phyloP scores from a whole-genome alignment of 2,113 vertebrate species.

The Fregata magnificens region DNA sequence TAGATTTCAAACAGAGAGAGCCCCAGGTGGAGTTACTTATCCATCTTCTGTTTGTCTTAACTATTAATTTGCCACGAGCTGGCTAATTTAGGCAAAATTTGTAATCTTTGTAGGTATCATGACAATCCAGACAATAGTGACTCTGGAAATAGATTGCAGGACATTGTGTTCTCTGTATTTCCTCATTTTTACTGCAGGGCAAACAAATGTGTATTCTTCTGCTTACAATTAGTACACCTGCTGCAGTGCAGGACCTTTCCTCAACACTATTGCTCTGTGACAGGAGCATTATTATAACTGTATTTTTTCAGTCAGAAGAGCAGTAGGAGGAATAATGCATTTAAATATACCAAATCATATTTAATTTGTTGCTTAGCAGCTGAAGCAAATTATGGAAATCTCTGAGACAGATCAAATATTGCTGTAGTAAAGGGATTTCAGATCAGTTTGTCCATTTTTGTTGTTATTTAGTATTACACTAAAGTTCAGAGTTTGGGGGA shows the following conservation, averaged over 20 bases:
- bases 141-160: neutral
- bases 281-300: neutral
- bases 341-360: slow-evolving; percentile 45
- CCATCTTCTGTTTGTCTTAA: neutral
- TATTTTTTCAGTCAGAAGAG: slow-evolving; percentile 36
- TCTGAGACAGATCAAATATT: slow-evolving; percentile 21
- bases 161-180: neutral
- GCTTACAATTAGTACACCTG: neutral
- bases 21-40: neutral
- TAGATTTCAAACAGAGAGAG: neutral
- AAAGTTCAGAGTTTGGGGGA: neutral
- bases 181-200: neutral
- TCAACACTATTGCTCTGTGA: neutral
- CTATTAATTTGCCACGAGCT: neutral
- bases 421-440: neutral
- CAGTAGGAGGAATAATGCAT: slow-evolving; percentile 55
- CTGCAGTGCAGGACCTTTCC: neutral
- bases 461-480: neutral
- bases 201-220: neutral
- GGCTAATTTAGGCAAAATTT: neutral
- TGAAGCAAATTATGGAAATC: slow-evolving; percentile 58
- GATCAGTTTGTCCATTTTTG: neutral
- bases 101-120: neutral
- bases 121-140: neutral
- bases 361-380: slow-evolving; percentile 74